phyloP scores from a whole-genome alignment of 1,140 invertebrate species.

The Drosophila kurseongensis region DNA sequence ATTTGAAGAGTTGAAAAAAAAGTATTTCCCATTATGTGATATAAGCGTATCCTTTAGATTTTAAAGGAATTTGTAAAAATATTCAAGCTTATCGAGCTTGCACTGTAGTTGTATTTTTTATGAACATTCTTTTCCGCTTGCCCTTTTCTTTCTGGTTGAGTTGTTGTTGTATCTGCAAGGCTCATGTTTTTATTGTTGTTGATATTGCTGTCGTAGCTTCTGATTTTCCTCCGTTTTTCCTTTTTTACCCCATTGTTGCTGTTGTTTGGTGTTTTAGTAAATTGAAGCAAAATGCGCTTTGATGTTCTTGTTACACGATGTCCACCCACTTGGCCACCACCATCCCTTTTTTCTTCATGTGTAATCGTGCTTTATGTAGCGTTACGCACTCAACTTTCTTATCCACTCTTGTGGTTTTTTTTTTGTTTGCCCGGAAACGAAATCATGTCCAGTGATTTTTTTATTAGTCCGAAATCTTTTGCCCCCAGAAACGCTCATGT shows the following conservation, averaged over 20 bases:
- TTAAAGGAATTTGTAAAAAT: background rate
- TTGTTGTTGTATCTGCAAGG: constrained; percentile 6
- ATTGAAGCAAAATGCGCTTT: constrained; percentile 83
- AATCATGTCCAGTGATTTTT: constrained; percentile 76
- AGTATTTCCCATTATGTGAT: too few relatives aligned
- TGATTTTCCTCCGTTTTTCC: constrained; percentile 25
- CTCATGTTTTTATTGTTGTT: constrained; percentile 45
- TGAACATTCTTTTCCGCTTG: constrained; percentile 14
- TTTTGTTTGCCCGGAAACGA: constrained; percentile 41
- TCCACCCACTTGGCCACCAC: constrained; percentile 1
- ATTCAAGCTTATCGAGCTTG: background rate
- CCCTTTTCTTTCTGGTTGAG: constrained; percentile 23
- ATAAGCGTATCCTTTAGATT: too few relatives aligned
- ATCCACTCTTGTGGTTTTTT: constrained; percentile 37
- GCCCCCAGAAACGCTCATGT: constrained; percentile 7
- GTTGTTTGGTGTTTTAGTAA: constrained; percentile 80
- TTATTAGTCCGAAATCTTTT: constrained; percentile 44
- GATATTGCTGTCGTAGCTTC: constrained; percentile 31
- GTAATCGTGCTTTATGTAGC: constrained; percentile 84
- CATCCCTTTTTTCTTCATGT: constrained; percentile 19
- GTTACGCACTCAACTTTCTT: constrained; percentile 75
- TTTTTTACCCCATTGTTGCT: constrained; percentile 12
- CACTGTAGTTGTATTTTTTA: constrained; percentile 20
- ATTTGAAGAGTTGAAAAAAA: too few relatives aligned
- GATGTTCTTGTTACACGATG: constrained; percentile 72